Percentiles rank a stretch among this genome's conserved stretches.
These are phyloP conservation scores for Drepana falcataria DNA, from an alignment of 2,888 invertebrate species.

Conservation along the genomic window DNA sequence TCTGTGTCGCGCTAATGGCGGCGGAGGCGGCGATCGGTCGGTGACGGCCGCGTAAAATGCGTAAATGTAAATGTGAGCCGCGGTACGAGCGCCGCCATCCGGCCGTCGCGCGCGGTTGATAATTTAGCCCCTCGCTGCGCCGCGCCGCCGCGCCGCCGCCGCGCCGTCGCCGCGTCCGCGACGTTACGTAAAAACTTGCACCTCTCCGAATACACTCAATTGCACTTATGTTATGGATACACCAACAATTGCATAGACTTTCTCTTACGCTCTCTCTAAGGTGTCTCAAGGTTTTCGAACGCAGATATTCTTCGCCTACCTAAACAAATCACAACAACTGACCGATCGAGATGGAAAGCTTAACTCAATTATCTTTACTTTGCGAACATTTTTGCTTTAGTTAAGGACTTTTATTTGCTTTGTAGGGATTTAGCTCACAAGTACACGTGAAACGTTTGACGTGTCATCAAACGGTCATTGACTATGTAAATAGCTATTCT, in stretches of 20 bases:
- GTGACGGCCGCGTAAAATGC: conserved; percentile 53
- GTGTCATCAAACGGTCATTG: conserved; percentile 24
- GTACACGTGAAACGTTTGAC: no score
- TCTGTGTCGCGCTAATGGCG: conserved; percentile 47
- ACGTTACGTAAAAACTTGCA: conserved; percentile 47
- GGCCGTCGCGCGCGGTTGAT: conserved; percentile 24
- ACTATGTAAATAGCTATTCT: conserved; percentile 11
- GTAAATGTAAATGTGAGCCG: conserved; percentile 51
- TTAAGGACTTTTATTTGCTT: no score
- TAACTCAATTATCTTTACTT: no score
- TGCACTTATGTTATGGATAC: conserved; percentile 34
- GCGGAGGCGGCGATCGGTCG: conserved; percentile 46
- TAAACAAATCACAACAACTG: no score
- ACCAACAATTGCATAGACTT: conserved; percentile 28
- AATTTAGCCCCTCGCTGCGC: conserved; percentile 32
- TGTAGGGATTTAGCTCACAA: no score
- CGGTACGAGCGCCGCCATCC: conserved; percentile 19
- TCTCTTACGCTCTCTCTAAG: conserved; percentile 23
- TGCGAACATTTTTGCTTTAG: no score
- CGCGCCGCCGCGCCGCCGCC: conserved; percentile 16
- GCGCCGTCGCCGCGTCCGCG: conserved; percentile 13
- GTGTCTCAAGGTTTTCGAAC: neutral
- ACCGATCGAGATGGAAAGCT: no score
- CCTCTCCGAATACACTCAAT: conserved; percentile 17
- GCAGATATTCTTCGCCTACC: no score